phyloP scores from a whole-genome alignment of 2,888 invertebrate genomes.

The Chymomyza caudatula region DNA sequence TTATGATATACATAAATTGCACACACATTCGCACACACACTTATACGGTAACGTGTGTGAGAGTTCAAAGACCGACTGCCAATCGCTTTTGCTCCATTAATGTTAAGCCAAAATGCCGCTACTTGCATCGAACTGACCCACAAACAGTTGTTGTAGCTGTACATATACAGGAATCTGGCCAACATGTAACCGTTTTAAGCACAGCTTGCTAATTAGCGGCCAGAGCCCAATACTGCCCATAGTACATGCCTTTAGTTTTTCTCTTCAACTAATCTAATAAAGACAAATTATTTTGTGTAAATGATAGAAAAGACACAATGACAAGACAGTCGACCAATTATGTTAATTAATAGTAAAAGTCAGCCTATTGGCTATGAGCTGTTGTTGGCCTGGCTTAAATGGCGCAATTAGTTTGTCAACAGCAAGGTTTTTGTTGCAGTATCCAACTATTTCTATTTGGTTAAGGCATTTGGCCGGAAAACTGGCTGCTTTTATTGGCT shows the following conservation, averaged over 20 bases:
- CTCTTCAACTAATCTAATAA: slow-evolving; percentile 32
- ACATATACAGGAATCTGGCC: not conserved
- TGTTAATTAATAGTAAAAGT: slow-evolving; percentile 66
- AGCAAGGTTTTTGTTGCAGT: not conserved
- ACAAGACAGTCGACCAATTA: slow-evolving; percentile 55
- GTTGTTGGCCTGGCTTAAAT: slow-evolving; percentile 18
- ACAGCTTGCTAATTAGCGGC: too few relatives aligned
- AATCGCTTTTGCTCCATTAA: slow-evolving; percentile 3
- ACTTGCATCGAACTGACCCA: not conserved
- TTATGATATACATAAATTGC: slow-evolving; percentile 28
- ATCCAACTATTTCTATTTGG: not conserved
- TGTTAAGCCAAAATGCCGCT: not conserved
- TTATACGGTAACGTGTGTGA: slow-evolving; percentile 4
- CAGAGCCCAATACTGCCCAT: slow-evolving; percentile 5
- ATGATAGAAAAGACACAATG: slow-evolving; percentile 12
- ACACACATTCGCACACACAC: slow-evolving; percentile 29
- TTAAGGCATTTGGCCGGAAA: not conserved
- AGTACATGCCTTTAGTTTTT: not conserved
- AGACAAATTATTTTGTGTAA: slow-evolving; percentile 49
- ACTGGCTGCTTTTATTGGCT: slow-evolving; percentile 9
- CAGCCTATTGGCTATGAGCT: slow-evolving; percentile 28
- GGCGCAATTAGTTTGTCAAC: slow-evolving; percentile 58
- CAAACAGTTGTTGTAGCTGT: not conserved
- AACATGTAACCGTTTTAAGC: not conserved
- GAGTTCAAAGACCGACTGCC: slow-evolving; percentile 36